Conservation (phyloP, 1,140 invertebrate species). For the Teleogryllus occipitalis region DNA sequence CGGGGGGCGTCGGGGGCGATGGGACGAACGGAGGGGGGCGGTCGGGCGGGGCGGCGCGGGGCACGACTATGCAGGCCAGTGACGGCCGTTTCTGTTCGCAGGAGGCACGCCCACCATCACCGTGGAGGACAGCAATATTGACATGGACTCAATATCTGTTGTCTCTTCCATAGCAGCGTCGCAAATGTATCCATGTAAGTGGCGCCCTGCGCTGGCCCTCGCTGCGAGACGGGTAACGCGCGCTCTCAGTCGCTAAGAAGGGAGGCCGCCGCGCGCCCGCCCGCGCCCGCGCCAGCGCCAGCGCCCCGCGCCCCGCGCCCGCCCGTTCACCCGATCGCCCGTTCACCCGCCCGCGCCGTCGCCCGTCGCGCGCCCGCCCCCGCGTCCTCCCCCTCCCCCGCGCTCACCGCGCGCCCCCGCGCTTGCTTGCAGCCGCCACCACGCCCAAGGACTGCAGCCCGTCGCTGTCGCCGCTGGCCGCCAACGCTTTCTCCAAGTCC, state of each 20-base stretch:
- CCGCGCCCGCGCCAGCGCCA: no score
- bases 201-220: slow-evolving; percentile 7
- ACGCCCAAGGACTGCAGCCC: slow-evolving; percentile 77
- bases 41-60: not conserved
- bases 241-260: not conserved
- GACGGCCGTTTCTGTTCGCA: not conserved
- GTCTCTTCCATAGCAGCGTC: slow-evolving; percentile 62
- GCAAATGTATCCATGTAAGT: slow-evolving; percentile 75
- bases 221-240: not conserved
- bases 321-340: no score
- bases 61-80: not conserved
- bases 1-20: not conserved
- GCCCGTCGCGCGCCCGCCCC: not conserved
- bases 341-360: no score
- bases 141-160: slow-evolving; percentile 64
- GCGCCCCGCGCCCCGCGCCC: no score
- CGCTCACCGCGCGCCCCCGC: not conserved
- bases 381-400: not conserved
- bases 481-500: slow-evolving; percentile 64
- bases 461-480: slow-evolving; percentile 67
- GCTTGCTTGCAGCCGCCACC: slow-evolving; percentile 47
- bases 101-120: slow-evolving; percentile 55
- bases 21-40: not conserved
- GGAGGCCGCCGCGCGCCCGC: not conserved
- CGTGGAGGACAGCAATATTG: slow-evolving; percentile 50